Conservation (phyloP, 1,140 invertebrate genomes). For the Sitobion miscanthi region DNA sequence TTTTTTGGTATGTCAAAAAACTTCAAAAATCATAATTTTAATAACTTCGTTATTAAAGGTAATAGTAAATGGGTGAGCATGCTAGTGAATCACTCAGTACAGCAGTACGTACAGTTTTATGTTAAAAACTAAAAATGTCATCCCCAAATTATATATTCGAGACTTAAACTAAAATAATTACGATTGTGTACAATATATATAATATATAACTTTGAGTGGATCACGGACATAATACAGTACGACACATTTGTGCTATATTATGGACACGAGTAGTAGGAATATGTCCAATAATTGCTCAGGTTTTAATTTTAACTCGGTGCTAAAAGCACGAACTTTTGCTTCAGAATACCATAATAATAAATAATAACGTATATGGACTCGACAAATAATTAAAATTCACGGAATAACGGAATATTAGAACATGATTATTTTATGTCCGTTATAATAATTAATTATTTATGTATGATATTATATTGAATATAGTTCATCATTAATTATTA, state of each 20-base stretch:
- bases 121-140: neutral
- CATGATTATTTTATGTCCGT: neutral
- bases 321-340: neutral
- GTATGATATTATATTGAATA: neutral
- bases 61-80: neutral
- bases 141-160: neutral
- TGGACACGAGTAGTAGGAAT: neutral
- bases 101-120: neutral
- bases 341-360: neutral
- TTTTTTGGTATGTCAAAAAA: no score
- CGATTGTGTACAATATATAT: neutral
- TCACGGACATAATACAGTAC: neutral
- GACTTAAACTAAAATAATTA: neutral
- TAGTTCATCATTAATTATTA: neutral
- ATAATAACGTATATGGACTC: neutral
- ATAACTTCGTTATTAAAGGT: neutral
- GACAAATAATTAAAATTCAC: neutral
- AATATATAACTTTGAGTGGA: neutral
- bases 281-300: neutral
- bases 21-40: neutral
- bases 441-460: neutral
- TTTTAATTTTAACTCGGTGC: neutral
- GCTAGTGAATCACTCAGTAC: neutral
- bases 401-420: neutral
- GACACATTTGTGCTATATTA: neutral